A percentile compares a stretch with the other conserved stretches of the same genome.
Evolutionary conservation across 2,797 vertebrate species (phyloP).

Genomic region (Aphelocoma californica): DNA sequence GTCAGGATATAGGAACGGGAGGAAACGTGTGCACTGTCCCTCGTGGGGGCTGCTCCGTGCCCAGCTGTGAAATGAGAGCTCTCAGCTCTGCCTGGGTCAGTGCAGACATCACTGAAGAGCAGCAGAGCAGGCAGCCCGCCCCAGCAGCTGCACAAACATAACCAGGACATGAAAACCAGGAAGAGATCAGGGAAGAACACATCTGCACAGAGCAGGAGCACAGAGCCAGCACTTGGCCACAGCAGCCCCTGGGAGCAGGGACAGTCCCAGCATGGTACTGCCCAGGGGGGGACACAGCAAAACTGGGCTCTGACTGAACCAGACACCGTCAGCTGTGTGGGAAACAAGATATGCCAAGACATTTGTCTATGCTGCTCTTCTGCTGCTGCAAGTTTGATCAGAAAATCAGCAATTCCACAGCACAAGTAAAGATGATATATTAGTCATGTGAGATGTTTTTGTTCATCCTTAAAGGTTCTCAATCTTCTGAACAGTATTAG

Average conservation of each 20-base stretch:
- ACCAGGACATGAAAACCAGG: background rate
- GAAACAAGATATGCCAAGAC: background rate
- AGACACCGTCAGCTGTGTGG: background rate
- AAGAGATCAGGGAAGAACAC: background rate
- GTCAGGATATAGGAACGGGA: background rate
- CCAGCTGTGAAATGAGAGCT: background rate
- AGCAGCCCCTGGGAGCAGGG: background rate
- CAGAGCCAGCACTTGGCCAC: background rate
- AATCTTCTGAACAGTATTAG: background rate
- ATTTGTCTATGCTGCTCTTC: background rate
- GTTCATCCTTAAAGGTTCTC: background rate
- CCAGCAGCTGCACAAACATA: background rate
- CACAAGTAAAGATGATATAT: background rate
- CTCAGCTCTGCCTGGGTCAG: background rate
- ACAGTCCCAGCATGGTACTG: background rate
- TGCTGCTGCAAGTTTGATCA: background rate
- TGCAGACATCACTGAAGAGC: background rate
- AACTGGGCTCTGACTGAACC: background rate
- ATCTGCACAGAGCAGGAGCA: background rate
- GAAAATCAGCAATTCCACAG: background rate
- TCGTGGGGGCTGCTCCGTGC: background rate
- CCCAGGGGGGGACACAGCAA: background rate
- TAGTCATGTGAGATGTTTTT: background rate
- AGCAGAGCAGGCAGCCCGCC: background rate
- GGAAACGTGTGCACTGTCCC: rapidly evolving